Evolutionary conservation across 2,797 vertebrate genomes (phyloP), one percentile per base, ranked within the genome.

Genomic region (Sciurus carolinensis): DNA sequence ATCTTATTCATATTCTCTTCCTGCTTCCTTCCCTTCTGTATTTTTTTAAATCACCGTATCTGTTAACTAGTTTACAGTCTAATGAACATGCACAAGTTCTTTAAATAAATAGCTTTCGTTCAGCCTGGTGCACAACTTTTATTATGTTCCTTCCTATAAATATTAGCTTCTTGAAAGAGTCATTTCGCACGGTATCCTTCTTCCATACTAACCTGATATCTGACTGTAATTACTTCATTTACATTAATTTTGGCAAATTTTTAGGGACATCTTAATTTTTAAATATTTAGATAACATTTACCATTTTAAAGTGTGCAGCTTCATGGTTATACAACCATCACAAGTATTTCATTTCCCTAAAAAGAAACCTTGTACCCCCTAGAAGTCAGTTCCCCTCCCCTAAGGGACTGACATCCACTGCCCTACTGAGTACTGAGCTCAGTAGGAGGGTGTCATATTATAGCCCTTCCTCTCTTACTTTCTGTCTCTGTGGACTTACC

Each of bases 181-280:
- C 62, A 67, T 76, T 22, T 89, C 59, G 79, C 50, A 77, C 18
- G 33, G 30, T 75, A 24, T 67, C 47, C 24, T 47, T 33, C 24
- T 47, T 33, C 10, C 24, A 39, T 28, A 79, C 30, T 20, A 79
- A 67, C 17, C n/a, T 67, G 42, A 28, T 79, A 5, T 42, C 76
- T 80, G 26, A 57, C 24, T 5, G 17, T 24, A 24, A 62, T 30
- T 20, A 22, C 20, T 66, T 91, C 57, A 54, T n/a, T 82, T 71
- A 86, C 75, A 79, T 59, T 73, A 71, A 64, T 87, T 24, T 79
- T 91, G 71, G 20, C n/a, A 84, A 72, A 73, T 50, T 72, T 73
- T 94, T 39, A 88, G 28, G 22, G 22, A 71, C 42, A 77, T 71
- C 12, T 62, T 79, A 79, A 84, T 72, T 50, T 92, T 67, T 22